A percentile compares a stretch with the other conserved stretches of the same genome.
phyloP scores from a whole-genome alignment of 2,113 vertebrate genomes.

The Pelodiscus sinensis region DNA sequence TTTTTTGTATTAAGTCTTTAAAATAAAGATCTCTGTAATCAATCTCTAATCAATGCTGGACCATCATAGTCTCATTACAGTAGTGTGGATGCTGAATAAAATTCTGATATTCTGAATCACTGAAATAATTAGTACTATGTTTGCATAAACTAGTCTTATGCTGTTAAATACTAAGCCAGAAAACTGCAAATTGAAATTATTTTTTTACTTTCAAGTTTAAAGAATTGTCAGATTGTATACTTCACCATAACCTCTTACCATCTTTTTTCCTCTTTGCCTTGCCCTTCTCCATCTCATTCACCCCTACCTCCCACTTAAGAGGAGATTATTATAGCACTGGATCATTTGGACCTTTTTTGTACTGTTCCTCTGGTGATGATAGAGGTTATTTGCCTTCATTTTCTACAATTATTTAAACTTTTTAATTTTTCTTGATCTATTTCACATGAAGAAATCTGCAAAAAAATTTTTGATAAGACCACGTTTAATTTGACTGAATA shows the following conservation, averaged over 20 bases:
- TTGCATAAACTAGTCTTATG: conserved; percentile 46
- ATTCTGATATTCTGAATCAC: conserved; percentile 46
- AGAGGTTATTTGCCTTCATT: conserved; percentile 66
- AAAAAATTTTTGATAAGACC: conserved; percentile 1
- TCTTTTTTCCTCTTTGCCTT: neutral
- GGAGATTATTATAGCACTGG: neutral
- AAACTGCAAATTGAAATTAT: conserved; percentile 25
- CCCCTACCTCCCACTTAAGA: neutral
- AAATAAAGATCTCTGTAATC: conserved; percentile 30
- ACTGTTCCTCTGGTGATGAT: conserved; percentile 55
- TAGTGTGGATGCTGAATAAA: conserved; percentile 33
- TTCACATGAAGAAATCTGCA: conserved; percentile 48
- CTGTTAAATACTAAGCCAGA: conserved; percentile 57
- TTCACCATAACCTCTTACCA: neutral
- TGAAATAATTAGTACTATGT: conserved; percentile 23
- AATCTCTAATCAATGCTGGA: conserved; percentile 52
- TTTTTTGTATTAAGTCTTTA: conserved; percentile 51
- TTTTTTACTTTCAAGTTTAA: conserved; percentile 44
- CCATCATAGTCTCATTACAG: conserved; percentile 47
- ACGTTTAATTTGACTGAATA: conserved; percentile 72
- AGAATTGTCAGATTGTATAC: conserved; percentile 37
- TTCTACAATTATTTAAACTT: conserved; percentile 60
- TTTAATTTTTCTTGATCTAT: conserved; percentile 49
- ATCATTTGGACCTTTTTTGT: conserved; percentile 44
- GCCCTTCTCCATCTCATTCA: neutral